Base-by-base conservation (phyloP, 92 coral and sea anemone species). In the Galaxea fascicularis region DNA sequence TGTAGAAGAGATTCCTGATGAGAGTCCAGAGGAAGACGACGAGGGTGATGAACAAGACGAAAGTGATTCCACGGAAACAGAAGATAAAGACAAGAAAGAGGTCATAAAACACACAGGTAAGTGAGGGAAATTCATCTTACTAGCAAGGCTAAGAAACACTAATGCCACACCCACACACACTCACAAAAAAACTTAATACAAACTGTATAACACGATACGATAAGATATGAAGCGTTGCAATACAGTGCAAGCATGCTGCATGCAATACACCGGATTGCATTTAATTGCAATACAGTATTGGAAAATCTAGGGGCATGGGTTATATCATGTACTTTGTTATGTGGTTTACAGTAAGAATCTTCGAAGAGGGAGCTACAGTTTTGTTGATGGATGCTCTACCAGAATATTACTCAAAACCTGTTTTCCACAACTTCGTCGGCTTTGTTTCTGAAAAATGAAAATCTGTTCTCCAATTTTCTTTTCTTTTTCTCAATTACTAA, bases 1-100 rank as follows among this genome's bases (percentile, higher is more conserved):
- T 0, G 76, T 83, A 21, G 86, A 82, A 82, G 86, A 82, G n/a
- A 56, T 82, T 68, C 86, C 86, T 4, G 69, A 29, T 8, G 78
- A 82, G 15, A 70, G 71, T 71, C 39, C 20, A 11, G 67, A 82
- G 20, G 86, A 54, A 10, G 78, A 71, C 5, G 68, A 70, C 13
- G 66, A 35, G n/a, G 78, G 54, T 30, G 65, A 29, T 4, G 71
- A 70, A 28, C 18, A 54, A n/a, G 71, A 77, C 22, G 71, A 82
- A 24, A 27, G 17, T 3, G 69, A 71, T 12, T 35, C 73, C 63
- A 29, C 24, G 35, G 77, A 60, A 54, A 44, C 78, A 69, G 76
- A 68, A 49, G 39, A 70, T 18, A 58, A 56, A 70, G 71, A 35
- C 52, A 82, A 66, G 52, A 65, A 79, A 66, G 35, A 56, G 21